Evolutionary conservation across 2,797 vertebrate genomes (phyloP).

Genomic region (Xiphorhynchus erythropygius): DNA sequence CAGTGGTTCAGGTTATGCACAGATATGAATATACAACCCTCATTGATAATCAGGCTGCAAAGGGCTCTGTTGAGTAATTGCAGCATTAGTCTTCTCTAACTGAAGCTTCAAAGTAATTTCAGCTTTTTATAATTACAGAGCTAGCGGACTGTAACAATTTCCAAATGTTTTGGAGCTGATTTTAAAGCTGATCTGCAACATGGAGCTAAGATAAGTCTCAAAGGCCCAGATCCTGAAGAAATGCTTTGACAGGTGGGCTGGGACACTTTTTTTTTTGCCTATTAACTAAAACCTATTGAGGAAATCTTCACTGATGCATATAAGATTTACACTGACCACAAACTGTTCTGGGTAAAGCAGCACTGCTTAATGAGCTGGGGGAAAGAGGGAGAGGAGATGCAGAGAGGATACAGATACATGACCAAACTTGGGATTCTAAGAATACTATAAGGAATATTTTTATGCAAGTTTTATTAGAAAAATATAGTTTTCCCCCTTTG

Average conservation of each 20-base stretch:
- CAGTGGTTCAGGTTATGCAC: neutral
- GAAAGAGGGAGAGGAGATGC: neutral
- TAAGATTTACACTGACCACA: neutral
- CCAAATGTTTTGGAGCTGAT: constrained; percentile 53
- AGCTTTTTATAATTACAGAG: constrained; percentile 65
- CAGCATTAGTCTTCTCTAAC: constrained; percentile 35
- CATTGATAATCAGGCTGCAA: constrained; percentile 43
- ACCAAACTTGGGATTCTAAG: neutral
- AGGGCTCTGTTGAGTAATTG: constrained; percentile 47
- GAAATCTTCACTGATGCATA: neutral
- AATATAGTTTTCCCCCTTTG: accelerated
- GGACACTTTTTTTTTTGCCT: neutral
- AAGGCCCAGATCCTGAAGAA: neutral
- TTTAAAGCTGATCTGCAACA: neutral
- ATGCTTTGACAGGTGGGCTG: neutral
- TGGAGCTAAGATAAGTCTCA: neutral
- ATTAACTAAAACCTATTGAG: neutral
- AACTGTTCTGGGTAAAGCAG: accelerated
- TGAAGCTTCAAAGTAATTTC: constrained; percentile 64
- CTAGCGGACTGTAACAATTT: constrained; percentile 54
- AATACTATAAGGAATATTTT: neutral
- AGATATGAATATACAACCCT: neutral
- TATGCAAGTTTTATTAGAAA: neutral
- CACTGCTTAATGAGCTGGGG: neutral
- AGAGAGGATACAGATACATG: neutral